Evolutionary conservation across 2,888 invertebrate genomes (phyloP), one percentile per base, ranked within the genome.

Genomic region (Napeogenes inachia): DNA sequence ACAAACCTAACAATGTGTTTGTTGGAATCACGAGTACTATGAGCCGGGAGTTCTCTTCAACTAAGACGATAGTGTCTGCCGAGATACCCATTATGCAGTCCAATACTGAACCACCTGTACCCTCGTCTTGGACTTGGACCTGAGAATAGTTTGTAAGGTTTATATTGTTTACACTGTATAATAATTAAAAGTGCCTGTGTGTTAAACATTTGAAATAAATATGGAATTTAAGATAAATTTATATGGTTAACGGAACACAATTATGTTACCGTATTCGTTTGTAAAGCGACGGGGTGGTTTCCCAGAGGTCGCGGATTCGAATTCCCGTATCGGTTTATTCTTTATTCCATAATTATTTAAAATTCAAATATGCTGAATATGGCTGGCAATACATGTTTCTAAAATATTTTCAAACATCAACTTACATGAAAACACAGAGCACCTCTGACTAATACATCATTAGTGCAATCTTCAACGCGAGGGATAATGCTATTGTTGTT

Each of bases 81-180:
- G 97, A 97, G 62, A 98, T 93, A 0, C 96, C 98, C 75, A 98
- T 92, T 69, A 95, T 94, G 77, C 96, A 95, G 70, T 96, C 96
- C 30, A 96, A 90, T 56, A 92, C 85, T 0, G 78, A 69, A 0
- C 91, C 90, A 13, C 89, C 89, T 2, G 89, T 84, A 6, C 91
- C 91, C 73, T 90, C 90, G 57, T 90, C 90, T 74, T 89, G 89
- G 80, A 92, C 84, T 93, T 94, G 78, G 87, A 94, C 80, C 94
- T 94, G 78, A 93, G 94, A 54, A 57, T 21, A 47, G 35, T 38
- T 54, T 58, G 13, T 35, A 53, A 45, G 45, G 42, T 8, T 38
- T 42, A 59, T 55, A 21, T 38, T 58, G 33, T 21, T 13, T 46
- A 47, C 21, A 46, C 57, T 8, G 10, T 10, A 13, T 57, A 57